A percentile compares a stretch with the other conserved stretches of the same genome.
phyloP scores from a whole-genome alignment of 1,140 invertebrate species.

The Drosophila burlai region DNA sequence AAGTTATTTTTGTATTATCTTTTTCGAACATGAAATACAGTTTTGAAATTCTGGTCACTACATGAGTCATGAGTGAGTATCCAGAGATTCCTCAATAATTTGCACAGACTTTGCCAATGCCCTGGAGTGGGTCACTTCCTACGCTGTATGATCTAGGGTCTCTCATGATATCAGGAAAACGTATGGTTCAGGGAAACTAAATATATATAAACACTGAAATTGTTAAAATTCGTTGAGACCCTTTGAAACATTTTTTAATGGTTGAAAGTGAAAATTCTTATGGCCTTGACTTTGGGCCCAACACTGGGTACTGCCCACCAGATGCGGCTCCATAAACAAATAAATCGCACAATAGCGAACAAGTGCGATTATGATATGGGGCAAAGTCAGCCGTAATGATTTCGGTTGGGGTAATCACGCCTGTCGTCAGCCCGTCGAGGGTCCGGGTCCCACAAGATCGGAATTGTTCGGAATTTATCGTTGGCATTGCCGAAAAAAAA shows the following conservation, averaged over 20 bases:
- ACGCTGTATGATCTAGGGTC: conserved; percentile 14
- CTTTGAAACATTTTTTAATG: not conserved
- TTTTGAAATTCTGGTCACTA: conserved; percentile 47
- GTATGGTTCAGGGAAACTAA: not conserved
- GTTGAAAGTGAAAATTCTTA: not conserved
- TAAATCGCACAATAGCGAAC: conserved; percentile 33
- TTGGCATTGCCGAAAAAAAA: conserved; percentile 12
- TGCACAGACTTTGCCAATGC: no score
- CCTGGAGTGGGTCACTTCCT: no score
- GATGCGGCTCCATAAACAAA: conserved; percentile 33
- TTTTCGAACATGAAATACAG: no score
- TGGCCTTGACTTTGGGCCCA: conserved; percentile 16
- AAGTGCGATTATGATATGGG: conserved; percentile 35
- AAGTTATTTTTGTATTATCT: not conserved
- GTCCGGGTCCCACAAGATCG: conserved; percentile 11
- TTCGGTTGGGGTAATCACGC: conserved; percentile 25
- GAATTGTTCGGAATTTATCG: conserved; percentile 18
- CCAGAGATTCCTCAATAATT: no score
- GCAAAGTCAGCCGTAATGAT: conserved; percentile 40
- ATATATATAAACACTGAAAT: not conserved
- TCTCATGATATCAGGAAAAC: not conserved
- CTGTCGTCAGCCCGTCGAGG: conserved; percentile 16
- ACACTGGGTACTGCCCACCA: conserved; percentile 12
- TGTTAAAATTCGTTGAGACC: not conserved
- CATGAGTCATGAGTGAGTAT: conserved; percentile 21